Evolutionary conservation across 2,888 invertebrate species (phyloP).

Genomic region (Pilophorus perplexus): DNA sequence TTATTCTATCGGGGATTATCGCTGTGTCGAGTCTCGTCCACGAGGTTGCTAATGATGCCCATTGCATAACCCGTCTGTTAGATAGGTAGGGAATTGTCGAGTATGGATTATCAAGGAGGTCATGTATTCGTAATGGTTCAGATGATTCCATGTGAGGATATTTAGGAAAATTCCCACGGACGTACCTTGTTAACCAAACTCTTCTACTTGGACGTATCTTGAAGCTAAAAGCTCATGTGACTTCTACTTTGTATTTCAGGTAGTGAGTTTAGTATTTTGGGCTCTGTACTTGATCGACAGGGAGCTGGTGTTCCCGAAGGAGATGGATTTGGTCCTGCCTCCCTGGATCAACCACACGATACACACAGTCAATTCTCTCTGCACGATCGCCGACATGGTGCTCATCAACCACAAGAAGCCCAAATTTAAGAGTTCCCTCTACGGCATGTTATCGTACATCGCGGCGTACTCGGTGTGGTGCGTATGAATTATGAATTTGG

Average conservation of each 20-base stretch:
- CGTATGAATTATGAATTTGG: too few relatives aligned
- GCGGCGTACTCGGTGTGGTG: constrained; percentile 47
- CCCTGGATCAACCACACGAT: constrained; percentile 62
- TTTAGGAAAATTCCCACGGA: too few relatives aligned
- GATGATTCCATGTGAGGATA: too few relatives aligned
- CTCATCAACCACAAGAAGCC: constrained; percentile 49
- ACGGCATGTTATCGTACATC: constrained; percentile 43
- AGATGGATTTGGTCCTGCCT: constrained; percentile 58
- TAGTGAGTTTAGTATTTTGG: constrained; percentile 60
- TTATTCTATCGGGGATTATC: too few relatives aligned
- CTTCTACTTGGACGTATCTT: not conserved
- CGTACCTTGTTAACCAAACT: too few relatives aligned
- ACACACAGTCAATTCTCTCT: constrained; percentile 58
- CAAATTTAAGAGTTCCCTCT: constrained; percentile 37
- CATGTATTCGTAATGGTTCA: too few relatives aligned
- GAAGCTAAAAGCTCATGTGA: not conserved
- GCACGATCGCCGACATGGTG: constrained; percentile 56
- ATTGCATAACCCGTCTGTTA: too few relatives aligned
- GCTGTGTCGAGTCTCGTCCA: too few relatives aligned
- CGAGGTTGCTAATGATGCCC: too few relatives aligned
- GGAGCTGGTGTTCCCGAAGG: constrained; percentile 59
- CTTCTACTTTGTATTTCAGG: constrained; percentile 52
- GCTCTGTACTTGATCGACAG: constrained; percentile 57
- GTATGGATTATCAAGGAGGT: too few relatives aligned
- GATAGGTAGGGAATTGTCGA: too few relatives aligned